Percentiles rank a stretch among this genome's conserved stretches.
Conservation (phyloP, 2,113 vertebrate species). For the Ivindomyrus marchei region DNA sequence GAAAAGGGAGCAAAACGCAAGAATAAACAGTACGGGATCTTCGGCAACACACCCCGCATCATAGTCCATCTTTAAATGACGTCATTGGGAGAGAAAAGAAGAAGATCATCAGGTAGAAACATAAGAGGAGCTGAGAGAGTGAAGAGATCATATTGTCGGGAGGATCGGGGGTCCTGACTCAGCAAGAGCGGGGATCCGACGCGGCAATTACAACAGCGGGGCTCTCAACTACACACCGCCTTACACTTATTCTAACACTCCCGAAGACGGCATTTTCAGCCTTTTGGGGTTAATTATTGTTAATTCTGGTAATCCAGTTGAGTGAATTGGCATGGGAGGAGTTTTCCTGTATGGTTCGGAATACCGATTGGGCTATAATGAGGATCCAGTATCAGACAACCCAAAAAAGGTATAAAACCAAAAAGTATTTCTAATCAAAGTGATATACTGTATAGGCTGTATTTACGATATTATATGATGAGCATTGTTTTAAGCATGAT, state of each 20-base stretch:
- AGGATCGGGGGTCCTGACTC: constrained; percentile 54
- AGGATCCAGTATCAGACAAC: neutral
- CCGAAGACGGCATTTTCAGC: neutral
- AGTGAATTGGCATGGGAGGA: neutral
- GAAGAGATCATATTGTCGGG: neutral
- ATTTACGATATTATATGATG: neutral
- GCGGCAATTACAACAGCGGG: constrained; percentile 18
- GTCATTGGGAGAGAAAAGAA: constrained; percentile 42
- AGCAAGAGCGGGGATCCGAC: constrained; percentile 42
- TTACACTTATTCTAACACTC: neutral
- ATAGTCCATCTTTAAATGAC: constrained; percentile 30
- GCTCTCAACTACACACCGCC: neutral
- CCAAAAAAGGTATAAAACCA: neutral
- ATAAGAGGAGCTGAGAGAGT: constrained; percentile 17
- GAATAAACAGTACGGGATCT: constrained; percentile 13
- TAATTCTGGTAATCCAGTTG: neutral
- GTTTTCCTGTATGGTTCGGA: neutral
- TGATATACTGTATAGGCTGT: neutral
- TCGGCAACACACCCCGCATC: constrained; percentile 20
- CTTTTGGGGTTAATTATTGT: neutral
- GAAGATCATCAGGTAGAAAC: constrained; percentile 25
- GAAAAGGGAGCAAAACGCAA: constrained; percentile 22
- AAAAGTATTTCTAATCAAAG: neutral
- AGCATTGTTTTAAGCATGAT: neutral
- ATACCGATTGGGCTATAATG: neutral